phyloP scores from a whole-genome alignment of 2,797 vertebrate genomes.

The Tragopan temminckii region DNA sequence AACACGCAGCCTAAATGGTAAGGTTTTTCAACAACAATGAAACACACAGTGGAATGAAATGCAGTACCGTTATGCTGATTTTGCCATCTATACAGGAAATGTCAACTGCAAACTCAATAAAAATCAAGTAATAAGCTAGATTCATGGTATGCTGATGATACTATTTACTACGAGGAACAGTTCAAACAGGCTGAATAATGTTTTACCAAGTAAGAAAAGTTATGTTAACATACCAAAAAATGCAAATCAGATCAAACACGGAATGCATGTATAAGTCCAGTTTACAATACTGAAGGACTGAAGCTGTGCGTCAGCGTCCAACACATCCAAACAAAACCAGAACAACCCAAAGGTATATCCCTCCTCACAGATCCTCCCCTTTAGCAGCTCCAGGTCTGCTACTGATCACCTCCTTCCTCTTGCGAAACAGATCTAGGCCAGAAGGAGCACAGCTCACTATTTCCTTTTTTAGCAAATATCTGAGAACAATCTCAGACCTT shows the following conservation, averaged over 20 bases:
- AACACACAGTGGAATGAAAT: not conserved
- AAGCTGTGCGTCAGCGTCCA: not conserved
- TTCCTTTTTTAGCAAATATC: not conserved
- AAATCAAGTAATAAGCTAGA: not conserved
- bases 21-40: not conserved
- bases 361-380: not conserved
- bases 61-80: not conserved
- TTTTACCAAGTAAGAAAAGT: not conserved
- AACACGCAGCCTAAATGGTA: slow-evolving; percentile 35
- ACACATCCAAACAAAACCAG: not conserved
- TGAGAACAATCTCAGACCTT: not conserved
- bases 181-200: not conserved
- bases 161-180: fast-evolving
- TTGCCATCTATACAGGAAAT: not conserved
- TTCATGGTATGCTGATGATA: not conserved
- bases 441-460: not conserved
- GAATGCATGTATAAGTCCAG: not conserved
- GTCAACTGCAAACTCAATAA: not conserved
- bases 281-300: not conserved
- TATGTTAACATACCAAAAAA: not conserved
- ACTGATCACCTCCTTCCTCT: not conserved
- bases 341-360: fast-evolving
- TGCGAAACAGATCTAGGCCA: fast-evolving
- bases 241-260: not conserved
- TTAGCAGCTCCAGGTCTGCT: not conserved